phyloP scores from a whole-genome alignment of 2,888 invertebrate species.

The Argyresthia albistria region DNA sequence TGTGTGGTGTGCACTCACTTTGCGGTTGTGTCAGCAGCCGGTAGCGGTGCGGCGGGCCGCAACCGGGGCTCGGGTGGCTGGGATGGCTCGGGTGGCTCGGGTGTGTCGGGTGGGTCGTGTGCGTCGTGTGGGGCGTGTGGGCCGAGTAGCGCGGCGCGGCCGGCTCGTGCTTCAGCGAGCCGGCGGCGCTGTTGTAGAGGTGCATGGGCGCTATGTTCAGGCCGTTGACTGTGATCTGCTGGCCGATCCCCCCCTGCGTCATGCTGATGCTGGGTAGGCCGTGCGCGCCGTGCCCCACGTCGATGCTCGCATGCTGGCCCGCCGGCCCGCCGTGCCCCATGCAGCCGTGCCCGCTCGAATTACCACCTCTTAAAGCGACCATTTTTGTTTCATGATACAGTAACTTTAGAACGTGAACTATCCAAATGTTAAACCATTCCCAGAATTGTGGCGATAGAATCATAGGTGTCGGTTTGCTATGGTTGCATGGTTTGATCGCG shows the following conservation, averaged over 20 bases:
- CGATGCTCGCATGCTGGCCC: neutral
- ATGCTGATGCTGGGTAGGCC: neutral
- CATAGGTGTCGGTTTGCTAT: constrained; percentile 25
- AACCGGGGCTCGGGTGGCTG: constrained; percentile 42
- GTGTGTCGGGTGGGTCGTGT: too few relatives aligned
- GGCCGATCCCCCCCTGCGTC: too few relatives aligned
- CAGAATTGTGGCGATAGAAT: constrained; percentile 54
- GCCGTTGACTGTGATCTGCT: neutral
- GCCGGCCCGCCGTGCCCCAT: constrained; percentile 10
- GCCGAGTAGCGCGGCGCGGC: constrained; percentile 38
- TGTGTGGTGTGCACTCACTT: constrained; percentile 36
- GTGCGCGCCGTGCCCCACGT: constrained; percentile 22
- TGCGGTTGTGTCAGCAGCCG: constrained; percentile 46
- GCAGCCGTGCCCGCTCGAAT: constrained; percentile 39
- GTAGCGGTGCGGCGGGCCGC: constrained; percentile 48
- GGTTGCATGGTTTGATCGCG: neutral
- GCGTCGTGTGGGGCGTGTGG: too few relatives aligned
- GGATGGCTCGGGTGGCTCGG: constrained; percentile 38
- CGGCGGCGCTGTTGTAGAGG: constrained; percentile 27
- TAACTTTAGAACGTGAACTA: constrained; percentile 56
- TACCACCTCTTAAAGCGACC: constrained; percentile 57
- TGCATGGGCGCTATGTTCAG: constrained; percentile 42
- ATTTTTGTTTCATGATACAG: constrained; percentile 66
- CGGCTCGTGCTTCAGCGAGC: constrained; percentile 42
- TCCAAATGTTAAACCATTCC: constrained; percentile 67